Evolutionary conservation across 2,888 invertebrate genomes (phyloP).

Genomic region (Hirtodrosophila cameraria): DNA sequence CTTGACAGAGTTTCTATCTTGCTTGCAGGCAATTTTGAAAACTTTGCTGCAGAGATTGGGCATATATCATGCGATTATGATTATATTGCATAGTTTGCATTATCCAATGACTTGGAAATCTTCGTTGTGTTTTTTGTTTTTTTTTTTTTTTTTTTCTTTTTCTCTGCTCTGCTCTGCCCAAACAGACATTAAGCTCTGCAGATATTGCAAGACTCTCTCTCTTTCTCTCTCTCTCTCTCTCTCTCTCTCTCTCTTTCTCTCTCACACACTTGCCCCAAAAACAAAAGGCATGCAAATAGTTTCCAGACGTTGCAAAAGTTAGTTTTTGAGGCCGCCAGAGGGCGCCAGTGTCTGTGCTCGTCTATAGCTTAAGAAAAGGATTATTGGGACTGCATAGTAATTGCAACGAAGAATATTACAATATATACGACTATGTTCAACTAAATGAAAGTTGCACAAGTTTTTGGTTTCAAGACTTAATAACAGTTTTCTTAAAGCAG

Average conservation of each 20-base stretch:
- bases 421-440: too few species aligned
- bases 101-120: constrained; percentile 76
- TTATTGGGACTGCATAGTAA: constrained; percentile 16
- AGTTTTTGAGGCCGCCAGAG: constrained; percentile 32
- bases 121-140: constrained; percentile 17
- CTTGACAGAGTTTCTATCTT: background rate
- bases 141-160: background rate
- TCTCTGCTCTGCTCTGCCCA: constrained; percentile 22
- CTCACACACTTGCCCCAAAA: constrained; percentile 9
- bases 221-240: too few species aligned
- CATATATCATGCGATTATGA: constrained; percentile 80
- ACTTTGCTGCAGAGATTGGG: constrained; percentile 74
- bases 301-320: constrained; percentile 47
- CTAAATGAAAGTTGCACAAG: background rate
- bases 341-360: constrained; percentile 35
- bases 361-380: constrained; percentile 26
- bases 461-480: background rate
- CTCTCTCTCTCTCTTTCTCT: too few species aligned
- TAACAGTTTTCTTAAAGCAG: too few species aligned
- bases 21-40: constrained; percentile 41
- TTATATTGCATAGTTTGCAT: constrained; percentile 77
- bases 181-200: constrained; percentile 49
- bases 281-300: constrained; percentile 48
- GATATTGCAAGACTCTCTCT: constrained; percentile 34
- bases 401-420: background rate